Evolutionary conservation across 2,888 invertebrate species (phyloP).

Genomic region (Malacosoma neustria): DNA sequence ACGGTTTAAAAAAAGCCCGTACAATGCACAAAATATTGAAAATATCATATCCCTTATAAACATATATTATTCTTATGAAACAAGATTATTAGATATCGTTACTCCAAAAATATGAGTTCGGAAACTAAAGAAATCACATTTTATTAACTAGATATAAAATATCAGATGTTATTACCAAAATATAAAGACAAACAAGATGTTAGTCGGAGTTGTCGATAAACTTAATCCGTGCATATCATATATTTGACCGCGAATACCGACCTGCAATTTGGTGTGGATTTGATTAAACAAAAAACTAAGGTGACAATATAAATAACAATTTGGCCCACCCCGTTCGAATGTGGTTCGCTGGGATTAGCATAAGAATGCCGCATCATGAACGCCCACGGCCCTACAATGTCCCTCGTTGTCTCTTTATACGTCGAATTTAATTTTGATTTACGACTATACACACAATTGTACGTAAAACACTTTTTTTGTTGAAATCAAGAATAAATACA

Average conservation of each 20-base stretch:
- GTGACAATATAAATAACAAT: conserved; percentile 75
- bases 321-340: conserved; percentile 71
- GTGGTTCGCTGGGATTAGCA: conserved; percentile 67
- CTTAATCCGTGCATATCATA: conserved; percentile 8
- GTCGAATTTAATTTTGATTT: conserved; percentile 74
- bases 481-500: conserved; percentile 22
- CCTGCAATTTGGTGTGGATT: conserved; percentile 41
- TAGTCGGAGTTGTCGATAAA: neutral
- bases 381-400: conserved; percentile 60
- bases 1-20: too few species aligned
- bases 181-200: neutral
- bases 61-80: too few species aligned
- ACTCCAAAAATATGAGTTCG: too few species aligned
- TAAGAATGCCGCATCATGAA: conserved; percentile 68
- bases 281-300: conserved; percentile 54
- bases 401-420: conserved; percentile 68
- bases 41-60: too few species aligned
- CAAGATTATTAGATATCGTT: too few species aligned
- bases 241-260: conserved; percentile 27
- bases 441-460: conserved; percentile 60
- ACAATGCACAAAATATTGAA: too few species aligned
- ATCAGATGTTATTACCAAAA: too few species aligned
- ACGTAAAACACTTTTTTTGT: conserved; percentile 49
- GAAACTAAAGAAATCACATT: too few species aligned
- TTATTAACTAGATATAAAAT: too few species aligned